These are phyloP conservation scores for Platycnemis pennipes DNA, from an alignment of 2,888 invertebrate species.

Conservation along the genomic window DNA sequence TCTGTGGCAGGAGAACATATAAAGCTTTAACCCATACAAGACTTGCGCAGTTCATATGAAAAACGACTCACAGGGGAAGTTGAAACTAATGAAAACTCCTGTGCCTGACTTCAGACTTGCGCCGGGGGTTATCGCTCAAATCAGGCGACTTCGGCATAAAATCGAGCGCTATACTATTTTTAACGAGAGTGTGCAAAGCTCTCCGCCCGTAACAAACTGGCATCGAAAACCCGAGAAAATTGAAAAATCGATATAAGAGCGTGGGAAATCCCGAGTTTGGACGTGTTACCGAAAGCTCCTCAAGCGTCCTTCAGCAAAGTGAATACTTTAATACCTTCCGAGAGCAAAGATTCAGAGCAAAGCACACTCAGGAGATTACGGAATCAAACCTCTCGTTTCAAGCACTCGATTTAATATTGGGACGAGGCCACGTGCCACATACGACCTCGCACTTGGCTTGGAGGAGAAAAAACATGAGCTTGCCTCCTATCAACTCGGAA, in stretches of 20 bases:
- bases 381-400: not conserved
- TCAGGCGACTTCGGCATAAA: slow-evolving; percentile 32
- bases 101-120: not conserved
- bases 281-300: not conserved
- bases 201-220: slow-evolving; percentile 1
- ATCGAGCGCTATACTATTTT: slow-evolving; percentile 32
- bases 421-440: not conserved
- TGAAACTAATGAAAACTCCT: not conserved
- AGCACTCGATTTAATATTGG: not conserved
- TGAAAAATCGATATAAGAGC: slow-evolving; percentile 8
- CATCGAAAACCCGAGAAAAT: slow-evolving; percentile 32
- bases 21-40: not conserved
- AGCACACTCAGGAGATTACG: not conserved
- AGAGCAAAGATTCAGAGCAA: not conserved
- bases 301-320: not conserved
- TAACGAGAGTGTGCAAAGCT: slow-evolving; percentile 24
- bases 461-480: not conserved
- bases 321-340: not conserved
- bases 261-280: slow-evolving; percentile 11
- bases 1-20: no score
- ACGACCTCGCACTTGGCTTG: not conserved
- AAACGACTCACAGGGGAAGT: not conserved
- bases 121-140: not conserved
- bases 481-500: not conserved
- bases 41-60: not conserved